A percentile compares a stretch with the other conserved stretches of the same genome.
Evolutionary conservation across 2,113 vertebrate genomes (phyloP).

Genomic region (Chrysemys picta): DNA sequence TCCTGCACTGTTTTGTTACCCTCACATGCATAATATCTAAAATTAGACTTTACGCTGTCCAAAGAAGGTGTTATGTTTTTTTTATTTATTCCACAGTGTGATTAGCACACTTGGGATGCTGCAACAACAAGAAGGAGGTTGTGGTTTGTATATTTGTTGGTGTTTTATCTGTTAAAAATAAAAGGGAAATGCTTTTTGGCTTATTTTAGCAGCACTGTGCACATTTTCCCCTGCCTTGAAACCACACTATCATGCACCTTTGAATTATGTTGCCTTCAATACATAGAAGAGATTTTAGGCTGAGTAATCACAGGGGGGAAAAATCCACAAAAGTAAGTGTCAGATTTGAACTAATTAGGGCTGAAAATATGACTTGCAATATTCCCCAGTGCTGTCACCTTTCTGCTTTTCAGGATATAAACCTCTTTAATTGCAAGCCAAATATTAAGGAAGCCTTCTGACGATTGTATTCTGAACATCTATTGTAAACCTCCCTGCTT

Average conservation of each 20-base stretch:
- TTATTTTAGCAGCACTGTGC: not conserved
- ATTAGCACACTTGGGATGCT: not conserved
- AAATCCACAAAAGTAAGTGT: not conserved
- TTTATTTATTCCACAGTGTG: not conserved
- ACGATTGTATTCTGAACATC: not conserved
- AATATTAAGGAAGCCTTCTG: not conserved
- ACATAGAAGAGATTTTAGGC: not conserved
- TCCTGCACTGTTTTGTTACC: not conserved
- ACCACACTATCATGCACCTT: not conserved
- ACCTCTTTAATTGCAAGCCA: conserved; percentile 28
- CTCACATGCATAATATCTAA: not conserved
- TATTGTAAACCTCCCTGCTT: not conserved
- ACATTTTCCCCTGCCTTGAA: not conserved
- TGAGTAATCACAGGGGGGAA: not conserved
- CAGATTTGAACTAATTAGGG: conserved; percentile 20
- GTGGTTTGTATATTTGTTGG: not conserved
- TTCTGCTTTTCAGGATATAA: conserved; percentile 20
- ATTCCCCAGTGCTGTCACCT: not conserved
- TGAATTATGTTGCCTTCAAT: not conserved
- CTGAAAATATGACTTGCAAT: not conserved
- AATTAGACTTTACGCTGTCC: not conserved
- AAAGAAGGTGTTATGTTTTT: not conserved
- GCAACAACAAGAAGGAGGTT: not conserved
- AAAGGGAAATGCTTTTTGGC: not conserved
- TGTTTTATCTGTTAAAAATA: not conserved